Conservation (phyloP, 35 echinoderm and acorn worm species). For the Strongylocentrotus purpuratus region DNA sequence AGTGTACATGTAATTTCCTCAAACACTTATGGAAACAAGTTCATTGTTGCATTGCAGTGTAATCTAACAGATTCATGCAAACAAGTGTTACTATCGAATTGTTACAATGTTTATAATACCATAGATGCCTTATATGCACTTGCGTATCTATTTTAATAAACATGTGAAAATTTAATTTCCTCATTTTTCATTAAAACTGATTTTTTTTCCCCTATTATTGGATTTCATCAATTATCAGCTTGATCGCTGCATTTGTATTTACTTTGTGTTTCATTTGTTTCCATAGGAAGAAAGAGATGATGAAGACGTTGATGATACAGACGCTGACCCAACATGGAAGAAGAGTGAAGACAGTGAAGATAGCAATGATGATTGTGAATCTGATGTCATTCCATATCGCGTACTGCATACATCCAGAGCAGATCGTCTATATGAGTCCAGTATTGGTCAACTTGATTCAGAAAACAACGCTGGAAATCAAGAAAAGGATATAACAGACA, state of each 20-base stretch:
- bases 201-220: not conserved
- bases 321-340: conserved; percentile 27
- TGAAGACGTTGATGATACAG: too few relatives aligned
- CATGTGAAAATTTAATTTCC: not conserved
- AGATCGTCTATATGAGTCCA: not conserved
- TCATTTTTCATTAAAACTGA: not conserved
- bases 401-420: conserved; percentile 19
- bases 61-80: not conserved
- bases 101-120: too few relatives aligned
- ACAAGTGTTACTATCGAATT: not conserved
- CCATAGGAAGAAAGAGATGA: conserved; percentile 38
- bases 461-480: conserved; percentile 34
- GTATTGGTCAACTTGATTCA: conserved; percentile 14
- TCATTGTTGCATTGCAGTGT: conserved; percentile 26
- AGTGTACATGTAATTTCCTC: not conserved
- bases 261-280: conserved; percentile 30
- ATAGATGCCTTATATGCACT: too few relatives aligned
- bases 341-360: not conserved
- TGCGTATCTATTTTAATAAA: not conserved
- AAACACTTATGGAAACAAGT: conserved; percentile 14
- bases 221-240: not conserved
- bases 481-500: conserved; percentile 7
- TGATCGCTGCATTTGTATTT: conserved; percentile 43
- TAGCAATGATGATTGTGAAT: conserved; percentile 27
- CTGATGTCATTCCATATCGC: conserved; percentile 35